These are phyloP conservation scores for Acrocyrtus sp. DNA, from an alignment of 2,888 invertebrate genomes.

Conservation along the genomic window DNA sequence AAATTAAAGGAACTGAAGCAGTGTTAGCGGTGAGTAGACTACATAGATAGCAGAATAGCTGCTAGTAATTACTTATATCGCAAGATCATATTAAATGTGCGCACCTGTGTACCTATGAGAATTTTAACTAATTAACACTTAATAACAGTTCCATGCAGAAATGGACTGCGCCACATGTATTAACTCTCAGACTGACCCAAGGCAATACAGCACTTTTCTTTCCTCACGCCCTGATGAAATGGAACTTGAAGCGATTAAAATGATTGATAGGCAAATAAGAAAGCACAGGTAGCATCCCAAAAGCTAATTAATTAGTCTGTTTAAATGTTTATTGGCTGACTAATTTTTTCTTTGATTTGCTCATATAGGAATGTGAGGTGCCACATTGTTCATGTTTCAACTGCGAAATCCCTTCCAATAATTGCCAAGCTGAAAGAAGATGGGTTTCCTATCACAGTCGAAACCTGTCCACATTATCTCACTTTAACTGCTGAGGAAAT, in stretches of 20 bases:
- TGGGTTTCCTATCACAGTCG: slow-evolving; percentile 74
- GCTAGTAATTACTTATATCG: neutral
- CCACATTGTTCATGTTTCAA: slow-evolving; percentile 77
- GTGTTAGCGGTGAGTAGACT: slow-evolving; percentile 73
- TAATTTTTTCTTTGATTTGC: neutral
- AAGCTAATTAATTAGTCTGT: too few relatives aligned
- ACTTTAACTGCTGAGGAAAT: slow-evolving; percentile 74
- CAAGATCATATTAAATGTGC: too few relatives aligned
- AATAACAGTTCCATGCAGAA: slow-evolving; percentile 80
- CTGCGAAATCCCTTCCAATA: slow-evolving; percentile 72
- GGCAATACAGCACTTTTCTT: slow-evolving; percentile 74
- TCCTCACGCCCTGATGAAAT: slow-evolving; percentile 74
- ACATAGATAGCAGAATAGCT: too few relatives aligned
- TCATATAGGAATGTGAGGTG: slow-evolving; percentile 70
- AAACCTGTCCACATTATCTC: slow-evolving; percentile 81
- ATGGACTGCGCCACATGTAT: slow-evolving; percentile 67
- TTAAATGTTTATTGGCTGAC: neutral
- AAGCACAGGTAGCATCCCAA: slow-evolving; percentile 69
- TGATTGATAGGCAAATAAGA: slow-evolving; percentile 71
- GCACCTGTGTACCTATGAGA: neutral
- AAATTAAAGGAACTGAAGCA: slow-evolving; percentile 72
- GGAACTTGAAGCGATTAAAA: slow-evolving; percentile 75
- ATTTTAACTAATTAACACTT: too few relatives aligned
- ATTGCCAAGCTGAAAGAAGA: slow-evolving; percentile 70
- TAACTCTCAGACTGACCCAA: slow-evolving; percentile 67